These are phyloP conservation scores for Aphodius granarius DNA, from an alignment of 2,888 invertebrate genomes.

Conservation along the genomic window DNA sequence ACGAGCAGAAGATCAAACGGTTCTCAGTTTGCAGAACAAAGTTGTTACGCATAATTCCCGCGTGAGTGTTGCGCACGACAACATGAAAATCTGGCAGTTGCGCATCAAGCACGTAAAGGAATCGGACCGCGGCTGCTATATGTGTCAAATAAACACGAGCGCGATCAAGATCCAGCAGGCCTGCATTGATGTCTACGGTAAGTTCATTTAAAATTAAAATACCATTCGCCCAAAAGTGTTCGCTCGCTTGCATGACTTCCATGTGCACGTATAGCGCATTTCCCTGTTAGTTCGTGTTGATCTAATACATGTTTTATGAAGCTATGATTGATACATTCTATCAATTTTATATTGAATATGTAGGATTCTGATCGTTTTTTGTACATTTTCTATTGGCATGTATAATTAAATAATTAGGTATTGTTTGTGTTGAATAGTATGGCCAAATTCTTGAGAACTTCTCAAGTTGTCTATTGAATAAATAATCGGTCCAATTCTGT, in stretches of 20 bases:
- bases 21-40: conserved; percentile 80
- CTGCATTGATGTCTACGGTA: conserved; percentile 86
- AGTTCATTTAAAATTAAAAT: conserved; percentile 44
- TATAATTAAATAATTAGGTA: too few relatives aligned
- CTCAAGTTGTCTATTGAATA: too few relatives aligned
- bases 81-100: conserved; percentile 82
- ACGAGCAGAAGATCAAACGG: conserved; percentile 87
- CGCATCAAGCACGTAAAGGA: conserved; percentile 81
- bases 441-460: too few relatives aligned
- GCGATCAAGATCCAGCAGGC: conserved; percentile 86
- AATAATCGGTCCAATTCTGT: too few relatives aligned
- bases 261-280: too few relatives aligned
- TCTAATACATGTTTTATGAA: too few relatives aligned
- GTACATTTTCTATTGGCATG: too few relatives aligned
- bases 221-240: background rate
- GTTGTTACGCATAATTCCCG: conserved; percentile 84
- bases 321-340: too few relatives aligned
- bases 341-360: too few relatives aligned
- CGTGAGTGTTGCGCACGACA: conserved; percentile 80
- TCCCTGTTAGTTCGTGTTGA: too few relatives aligned
- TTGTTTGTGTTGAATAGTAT: too few relatives aligned
- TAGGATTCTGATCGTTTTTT: too few relatives aligned
- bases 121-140: conserved; percentile 84
- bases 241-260: background rate
- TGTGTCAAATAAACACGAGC: conserved; percentile 90